phyloP scores from a whole-genome alignment of 2,888 invertebrate species.

The Chymomyza fuscimana region DNA sequence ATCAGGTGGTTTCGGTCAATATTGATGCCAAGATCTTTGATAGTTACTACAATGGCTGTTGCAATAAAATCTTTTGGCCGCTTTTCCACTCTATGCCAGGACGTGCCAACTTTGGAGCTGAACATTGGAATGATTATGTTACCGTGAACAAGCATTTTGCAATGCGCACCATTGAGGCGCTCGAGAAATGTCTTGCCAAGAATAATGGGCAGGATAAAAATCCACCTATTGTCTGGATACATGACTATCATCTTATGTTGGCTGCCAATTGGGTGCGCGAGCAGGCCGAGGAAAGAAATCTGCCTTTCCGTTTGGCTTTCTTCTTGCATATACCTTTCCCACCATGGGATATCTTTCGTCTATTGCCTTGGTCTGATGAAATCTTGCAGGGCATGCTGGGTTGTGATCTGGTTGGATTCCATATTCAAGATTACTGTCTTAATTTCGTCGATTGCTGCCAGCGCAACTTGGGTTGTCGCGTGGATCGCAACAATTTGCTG shows the following conservation, averaged over 20 bases:
- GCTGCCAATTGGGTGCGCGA: slow-evolving; percentile 95
- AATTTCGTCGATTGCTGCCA: slow-evolving; percentile 96
- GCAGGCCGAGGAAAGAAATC: slow-evolving; percentile 88
- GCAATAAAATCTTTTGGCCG: slow-evolving; percentile 95
- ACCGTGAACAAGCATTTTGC: slow-evolving; percentile 91
- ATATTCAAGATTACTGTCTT: slow-evolving; percentile 93
- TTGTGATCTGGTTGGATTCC: slow-evolving; percentile 96
- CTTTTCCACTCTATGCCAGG: slow-evolving; percentile 96
- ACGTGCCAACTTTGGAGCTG: slow-evolving; percentile 89
- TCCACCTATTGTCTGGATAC: slow-evolving; percentile 90
- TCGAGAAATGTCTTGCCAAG: slow-evolving; percentile 81
- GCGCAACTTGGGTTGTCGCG: slow-evolving; percentile 91
- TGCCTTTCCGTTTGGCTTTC: slow-evolving; percentile 91
- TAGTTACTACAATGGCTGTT: slow-evolving; percentile 94
- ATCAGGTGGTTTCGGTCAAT: slow-evolving; percentile 90
- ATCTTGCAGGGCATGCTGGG: slow-evolving; percentile 94
- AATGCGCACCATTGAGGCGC: slow-evolving; percentile 86
- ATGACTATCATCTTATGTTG: slow-evolving; percentile 96
- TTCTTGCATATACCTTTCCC: slow-evolving; percentile 97
- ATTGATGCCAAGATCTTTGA: slow-evolving; percentile 89
- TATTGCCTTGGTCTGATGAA: slow-evolving; percentile 96
- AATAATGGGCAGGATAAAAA: slow-evolving; percentile 76
- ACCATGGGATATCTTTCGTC: slow-evolving; percentile 94
- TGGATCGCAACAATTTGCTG: slow-evolving; percentile 91
- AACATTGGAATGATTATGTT: slow-evolving; percentile 91